phyloP scores from a whole-genome alignment of 2,888 invertebrate genomes.

The Laspeyria flexula region DNA sequence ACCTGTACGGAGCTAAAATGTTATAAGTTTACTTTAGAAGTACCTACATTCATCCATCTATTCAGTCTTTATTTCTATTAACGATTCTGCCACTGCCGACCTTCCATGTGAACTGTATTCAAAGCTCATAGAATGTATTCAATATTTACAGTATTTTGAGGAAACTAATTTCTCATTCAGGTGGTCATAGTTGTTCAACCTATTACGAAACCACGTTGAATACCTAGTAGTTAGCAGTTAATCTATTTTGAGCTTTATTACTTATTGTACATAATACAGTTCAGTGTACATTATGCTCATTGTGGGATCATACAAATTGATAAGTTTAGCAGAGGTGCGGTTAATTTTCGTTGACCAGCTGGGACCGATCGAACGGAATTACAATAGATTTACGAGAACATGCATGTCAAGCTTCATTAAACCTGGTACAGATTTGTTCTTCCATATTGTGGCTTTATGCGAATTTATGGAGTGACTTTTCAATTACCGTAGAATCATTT shows the following conservation, averaged over 20 bases:
- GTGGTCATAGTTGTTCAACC: not conserved
- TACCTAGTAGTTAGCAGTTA: conserved; percentile 6
- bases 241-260: conserved; percentile 31
- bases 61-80: no score
- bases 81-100: no score
- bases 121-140: no score
- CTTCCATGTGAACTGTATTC: no score
- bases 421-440: conserved; percentile 20
- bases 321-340: conserved; percentile 35
- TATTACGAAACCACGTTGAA: not conserved
- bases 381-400: conserved; percentile 47
- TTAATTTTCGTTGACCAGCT: conserved; percentile 44
- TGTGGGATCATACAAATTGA: conserved; percentile 33
- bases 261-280: conserved; percentile 11
- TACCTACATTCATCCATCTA: no score
- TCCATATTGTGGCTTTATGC: conserved; percentile 10
- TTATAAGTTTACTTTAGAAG: no score
- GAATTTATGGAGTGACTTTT: not conserved
- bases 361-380: conserved; percentile 32
- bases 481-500: no score
- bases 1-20: no score
- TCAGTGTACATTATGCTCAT: conserved; percentile 21
- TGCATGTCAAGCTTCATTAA: conserved; percentile 31
- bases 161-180: not conserved
- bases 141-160: no score